Evolutionary conservation across 2,113 vertebrate genomes (phyloP), one percentile per base, ranked within the genome.

Genomic region (Cisticola juncidis): DNA sequence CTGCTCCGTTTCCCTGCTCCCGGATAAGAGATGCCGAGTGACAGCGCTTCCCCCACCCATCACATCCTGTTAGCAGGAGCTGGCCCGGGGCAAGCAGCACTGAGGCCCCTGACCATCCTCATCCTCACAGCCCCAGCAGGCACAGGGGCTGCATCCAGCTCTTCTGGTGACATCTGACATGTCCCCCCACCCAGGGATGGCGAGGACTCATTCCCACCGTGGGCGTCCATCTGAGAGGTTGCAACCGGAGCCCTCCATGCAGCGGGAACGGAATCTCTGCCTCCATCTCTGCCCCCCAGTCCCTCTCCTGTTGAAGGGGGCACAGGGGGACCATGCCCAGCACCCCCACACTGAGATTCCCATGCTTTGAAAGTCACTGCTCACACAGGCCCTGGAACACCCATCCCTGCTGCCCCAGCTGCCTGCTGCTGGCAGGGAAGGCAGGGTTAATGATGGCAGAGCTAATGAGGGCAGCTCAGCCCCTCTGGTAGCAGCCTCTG

Each of bases 391-490:
- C 4, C 44, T 1, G 64, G 44, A 71, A 4, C 35, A 6, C 5
- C 51, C 74, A 1, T 2, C 7, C 1, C 6, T 1, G 60, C 54
- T 8, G 47, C 47, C 58, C 69, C 23, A 1, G 11, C 80, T 12
- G 69, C 62, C 84, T 5, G 36, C 57, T 5, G 9, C 1, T 2
- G 5, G 1, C 60, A 5, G 78, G 42, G 47, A 80, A 35, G 29
- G 74, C 60, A 53, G 53, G 24, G 42, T 91, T 94, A 84, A 95
- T 1, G 60, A 93, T 2, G 51, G n/a, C 81, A 48, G 9, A 44
- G 65, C 47, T 95, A 93, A 95, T 93, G 73, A 91, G 94, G 84
- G 88, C 92, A 89, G 60, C 92, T 81, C 11, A 4, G 72, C 90
- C 81, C 69, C 88, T 77, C 40, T 5, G 60, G 81, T 12, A 4